Evolutionary conservation across 2,113 vertebrate genomes (phyloP), one percentile per base, ranked within the genome.

Genomic region (Uria lomvia): DNA sequence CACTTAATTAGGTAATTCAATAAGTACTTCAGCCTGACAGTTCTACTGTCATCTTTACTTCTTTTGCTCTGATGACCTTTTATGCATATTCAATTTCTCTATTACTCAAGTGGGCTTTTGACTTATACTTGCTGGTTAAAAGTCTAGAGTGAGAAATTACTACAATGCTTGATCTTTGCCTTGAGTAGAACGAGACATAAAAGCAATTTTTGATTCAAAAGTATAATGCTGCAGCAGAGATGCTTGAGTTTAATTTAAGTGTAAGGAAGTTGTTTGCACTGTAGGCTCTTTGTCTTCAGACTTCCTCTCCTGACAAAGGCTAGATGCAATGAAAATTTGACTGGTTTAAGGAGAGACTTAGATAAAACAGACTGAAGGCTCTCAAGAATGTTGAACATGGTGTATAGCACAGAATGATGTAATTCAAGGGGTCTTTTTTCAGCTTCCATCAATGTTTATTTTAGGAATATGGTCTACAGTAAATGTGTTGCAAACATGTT

Each of bases 181-280:
- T 90, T 76, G 20, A 91, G 50, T 73, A 83, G 49, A 85, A 70
- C 65, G 38, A 87, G 17, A 76, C 43, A 88, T 45, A 76, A 86
- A 92, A 60, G 12, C 26, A 81, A 47, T 78, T 88, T 92, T 92
- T 52, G 62, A 8, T 77, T 94, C 59, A 83, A 60, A 92, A 55
- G 32, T 40, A 43, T 56, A 88, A 62, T 49, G 24, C 23, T 83
- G 22, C 32, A 86, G 27, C 29, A 65, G 49, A 45, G 13, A 62
- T 42, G 11, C 4, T 88, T 70, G 32, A 80, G 20, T 50, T 79
- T 43, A 59, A 56, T 75, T n/a, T 72, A 78, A 82, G 75, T 45
- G 26, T 65, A 70, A 88, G 20, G 24, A 78, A 76, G 29, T n/a
- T 82, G 18, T 49, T 90, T 8, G 2, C 21, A 38, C 15, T 59